Base-by-base conservation (phyloP, 2,113 vertebrate genomes). In the Falco punctatus region DNA sequence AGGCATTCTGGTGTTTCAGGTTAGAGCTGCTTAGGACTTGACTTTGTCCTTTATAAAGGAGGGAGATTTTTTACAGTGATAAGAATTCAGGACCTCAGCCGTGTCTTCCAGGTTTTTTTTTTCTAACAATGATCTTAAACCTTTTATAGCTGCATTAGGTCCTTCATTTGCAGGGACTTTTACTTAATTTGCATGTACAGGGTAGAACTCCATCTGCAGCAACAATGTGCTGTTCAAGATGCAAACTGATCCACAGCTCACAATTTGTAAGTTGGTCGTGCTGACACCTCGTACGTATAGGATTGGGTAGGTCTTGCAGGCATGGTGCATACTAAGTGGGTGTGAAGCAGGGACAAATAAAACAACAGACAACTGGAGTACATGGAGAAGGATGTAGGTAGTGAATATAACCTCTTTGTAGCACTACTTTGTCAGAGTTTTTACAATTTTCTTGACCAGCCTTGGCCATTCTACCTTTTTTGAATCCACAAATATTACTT, bases 1-100 rank as follows among this genome's bases (percentile, higher is more conserved):
- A 1, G 99, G 99, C 49, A 99, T 99, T 96, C 98, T 99, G 77
- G 99, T 99, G 95, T 98, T 99, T 98, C 99, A 99, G 99, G 99
- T 99, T 90, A 97, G 97, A 96, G 57, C 38, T 72, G n/a, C 11
- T 95, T 6, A 14, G 42, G 23, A 55, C 2, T 0, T 58, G 32
- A 35, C 32, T 88, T 67, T 38, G 22, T 46, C 32, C 70, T 61
- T 87, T 26, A 69, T 38, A 80, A 84, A 81, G 26, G 26, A 57
- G 42, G 46, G 58, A 67, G 38, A 48, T 84, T 70, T 81, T 88
- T 75, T 79, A 52, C 15, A 49, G 30, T 1, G 1, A 18, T 74
- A 30, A 79, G 48, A 92, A 59, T 89, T 86, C 27, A 64, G 66
- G 18, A 79, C 23, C 19, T 84, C 42, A 87, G 13, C 13, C 28